Percentiles rank a stretch among this genome's conserved stretches.
Evolutionary conservation across 2,888 invertebrate genomes (phyloP).

Genomic region (Agrochola macilenta): DNA sequence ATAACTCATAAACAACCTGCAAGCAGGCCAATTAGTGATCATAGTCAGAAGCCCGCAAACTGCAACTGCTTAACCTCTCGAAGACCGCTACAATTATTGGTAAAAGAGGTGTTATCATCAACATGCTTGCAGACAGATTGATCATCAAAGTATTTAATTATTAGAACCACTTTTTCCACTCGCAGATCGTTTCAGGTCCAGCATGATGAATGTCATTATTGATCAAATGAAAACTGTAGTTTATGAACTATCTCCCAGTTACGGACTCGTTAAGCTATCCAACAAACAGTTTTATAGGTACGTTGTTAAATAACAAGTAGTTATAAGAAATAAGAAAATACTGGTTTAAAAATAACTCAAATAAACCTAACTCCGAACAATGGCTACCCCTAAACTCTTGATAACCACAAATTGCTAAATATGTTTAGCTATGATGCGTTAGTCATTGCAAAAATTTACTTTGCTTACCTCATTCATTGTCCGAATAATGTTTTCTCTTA

Average conservation of each 20-base stretch:
- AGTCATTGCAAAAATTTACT: neutral
- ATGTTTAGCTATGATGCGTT: neutral
- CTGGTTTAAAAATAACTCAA: neutral
- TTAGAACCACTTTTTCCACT: neutral
- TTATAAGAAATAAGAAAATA: neutral
- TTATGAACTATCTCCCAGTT: conserved; percentile 28
- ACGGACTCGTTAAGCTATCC: neutral
- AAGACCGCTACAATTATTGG: neutral
- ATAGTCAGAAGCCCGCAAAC: neutral
- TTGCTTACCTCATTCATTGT: conserved; percentile 92
- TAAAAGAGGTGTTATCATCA: conserved; percentile 5
- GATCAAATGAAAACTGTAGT: neutral
- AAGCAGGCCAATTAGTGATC: conserved; percentile 21
- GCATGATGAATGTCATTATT: neutral
- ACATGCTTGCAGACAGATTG: conserved; percentile 4
- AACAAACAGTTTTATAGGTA: neutral
- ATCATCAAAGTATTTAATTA: neutral
- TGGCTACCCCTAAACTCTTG: neutral
- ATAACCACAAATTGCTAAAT: conserved; percentile 5
- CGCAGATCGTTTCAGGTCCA: neutral
- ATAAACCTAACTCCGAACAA: neutral
- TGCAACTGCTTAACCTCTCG: conserved; percentile 4
- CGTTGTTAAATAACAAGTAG: neutral
- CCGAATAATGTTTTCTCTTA: conserved; percentile 92
- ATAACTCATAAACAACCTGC: conserved; percentile 27